Base-by-base conservation (phyloP, 2,113 vertebrate species). In the Apaloderma vittatum region DNA sequence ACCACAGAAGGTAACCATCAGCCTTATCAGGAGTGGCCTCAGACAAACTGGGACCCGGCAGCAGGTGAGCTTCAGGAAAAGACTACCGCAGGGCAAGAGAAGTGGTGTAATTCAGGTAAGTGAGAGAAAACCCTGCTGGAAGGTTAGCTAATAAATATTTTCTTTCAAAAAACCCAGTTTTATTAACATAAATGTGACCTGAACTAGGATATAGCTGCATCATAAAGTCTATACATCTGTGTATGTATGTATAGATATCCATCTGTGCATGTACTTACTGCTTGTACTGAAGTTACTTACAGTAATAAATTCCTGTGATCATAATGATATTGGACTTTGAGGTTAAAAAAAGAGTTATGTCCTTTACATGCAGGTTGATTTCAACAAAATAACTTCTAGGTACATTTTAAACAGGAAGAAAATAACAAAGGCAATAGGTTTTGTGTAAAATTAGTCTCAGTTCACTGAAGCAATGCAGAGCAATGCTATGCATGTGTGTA, bases 71-170 rank as follows among this genome's bases (percentile, higher is more conserved):
- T 71, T 30, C 73, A 24, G 80, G 74, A 90, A 94, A 66, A 86
- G 77, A 36, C 58, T 57, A 66, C 90, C 1, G 6, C 81, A 36
- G 86, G 92, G 84, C 86, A 91, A 43, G 84, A 68, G 76, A 58
- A 87, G 52, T 46, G 54, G 54, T 85, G n/a, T 57, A 48, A n/a
- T 52, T 83, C 58, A 73, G 95, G 97, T 97, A 57, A 85, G 91
- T 65, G 73, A 63, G 63, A 63, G 43, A 86, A 95, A 83, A 67
- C 45, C 12, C 51, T 68, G 15, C 43, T 80, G 37, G 21, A 70
- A 67, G 72, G 46, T 65, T 55, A 88, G 32, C 0, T 57, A 37
- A 52, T 83, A 20, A 76, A 29, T 79, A 54, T 55, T 86, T 80
- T 20, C 21, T 30, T 67, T n/a, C 16, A 20, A 62, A 78, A 89